Base-by-base conservation (phyloP, 2,797 vertebrate species). In the Sparus aurata region DNA sequence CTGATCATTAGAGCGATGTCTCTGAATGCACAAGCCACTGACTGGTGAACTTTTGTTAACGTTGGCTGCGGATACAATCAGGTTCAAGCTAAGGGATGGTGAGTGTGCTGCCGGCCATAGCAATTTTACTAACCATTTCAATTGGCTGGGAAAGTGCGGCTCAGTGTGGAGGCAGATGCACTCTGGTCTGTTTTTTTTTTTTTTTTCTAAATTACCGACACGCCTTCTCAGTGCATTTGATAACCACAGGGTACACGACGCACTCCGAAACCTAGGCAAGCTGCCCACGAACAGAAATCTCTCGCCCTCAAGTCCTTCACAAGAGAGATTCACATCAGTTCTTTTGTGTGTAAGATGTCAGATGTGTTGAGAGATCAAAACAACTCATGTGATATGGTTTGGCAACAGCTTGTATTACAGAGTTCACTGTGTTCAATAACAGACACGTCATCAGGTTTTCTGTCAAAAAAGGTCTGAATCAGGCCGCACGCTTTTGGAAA, bases 191-290 rank as follows among this genome's bases (percentile, higher is more conserved):
- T 60, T 55, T 1, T 50, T 64, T 76, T 46, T 17, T 13, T 60
- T 55, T 2, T 50, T 64, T 76, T 46, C n/a, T 13, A 74, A 75
- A 67, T 74, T 20, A 74, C 65, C 25, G 67, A 64, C 16, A 18
- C 18, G 49, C n/a, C 20, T 25, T 60, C 60, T 58, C 18, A 43
- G 68, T 27, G 57, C 27, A 20, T 80, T 72, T 75, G 27, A 25
- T 20, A 61, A 64, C 70, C 66, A n/a, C 64, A 22, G 61, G 43
- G 46, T 58, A 73, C 41, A 9, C 0, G 17, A 67, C 20, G 16
- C 41, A 41, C 57, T 63, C 50, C 54, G 58, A 49, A 71, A 65
- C 18, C 72, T 18, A n/a, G 63, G 57, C 25, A 57, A 64, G 61
- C 27, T 71, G 65, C 49, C 49, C n/a, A 13, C 73, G 54, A 38